A percentile compares a stretch with the other conserved stretches of the same genome.
Conservation (phyloP, 2,113 vertebrate species). For the Phrynocephalus versicolor region DNA sequence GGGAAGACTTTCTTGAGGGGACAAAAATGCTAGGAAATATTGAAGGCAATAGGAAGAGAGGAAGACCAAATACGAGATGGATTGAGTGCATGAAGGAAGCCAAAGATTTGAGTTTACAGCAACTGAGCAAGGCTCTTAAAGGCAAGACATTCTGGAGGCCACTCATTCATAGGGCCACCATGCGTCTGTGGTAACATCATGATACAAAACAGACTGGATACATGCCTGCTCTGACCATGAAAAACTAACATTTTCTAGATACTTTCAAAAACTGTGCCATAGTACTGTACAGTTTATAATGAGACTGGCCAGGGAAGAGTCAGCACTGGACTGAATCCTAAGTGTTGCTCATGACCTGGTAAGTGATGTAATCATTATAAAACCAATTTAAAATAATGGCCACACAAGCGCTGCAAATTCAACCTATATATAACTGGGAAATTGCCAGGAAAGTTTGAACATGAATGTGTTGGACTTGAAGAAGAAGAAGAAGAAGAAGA, state of each 20-base stretch:
- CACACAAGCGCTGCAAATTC: background rate
- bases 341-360: background rate
- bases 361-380: background rate
- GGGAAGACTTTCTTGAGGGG: no score
- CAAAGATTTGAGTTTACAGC: no score
- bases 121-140: no score
- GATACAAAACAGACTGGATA: background rate
- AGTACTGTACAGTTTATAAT: background rate
- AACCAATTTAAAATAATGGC: background rate
- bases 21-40: no score
- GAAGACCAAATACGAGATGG: no score
- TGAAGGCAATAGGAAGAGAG: no score
- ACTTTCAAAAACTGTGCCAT: background rate
- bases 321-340: background rate
- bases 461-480: background rate
- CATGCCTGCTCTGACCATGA: background rate
- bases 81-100: no score
- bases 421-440: background rate
- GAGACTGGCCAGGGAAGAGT: background rate
- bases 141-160: no score
- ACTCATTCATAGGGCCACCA: no score
- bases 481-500: background rate
- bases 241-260: background rate
- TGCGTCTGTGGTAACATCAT: no score
- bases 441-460: background rate